Evolutionary conservation across 2,888 invertebrate genomes (phyloP), one percentile per base, ranked within the genome.

Genomic region (Ischnura elegans): DNA sequence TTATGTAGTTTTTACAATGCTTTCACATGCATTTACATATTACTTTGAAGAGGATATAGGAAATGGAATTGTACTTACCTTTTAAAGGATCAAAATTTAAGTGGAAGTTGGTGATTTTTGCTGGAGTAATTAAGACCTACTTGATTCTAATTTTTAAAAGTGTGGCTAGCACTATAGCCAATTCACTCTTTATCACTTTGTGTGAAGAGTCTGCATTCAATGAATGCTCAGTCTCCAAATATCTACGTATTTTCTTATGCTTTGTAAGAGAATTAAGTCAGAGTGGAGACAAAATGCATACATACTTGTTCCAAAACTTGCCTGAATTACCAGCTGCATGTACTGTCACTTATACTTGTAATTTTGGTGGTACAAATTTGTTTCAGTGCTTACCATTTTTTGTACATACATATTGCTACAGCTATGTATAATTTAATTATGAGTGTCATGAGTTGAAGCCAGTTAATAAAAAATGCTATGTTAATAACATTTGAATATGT

Each of bases 211-310:
- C 43, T 90, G 42, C 8, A 61, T 90, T 42, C 42, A 61, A 5
- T 61, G 43, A 51, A 43, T 42, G 4, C 42, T 36, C 42, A 87
- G 42, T 55, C 87, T 55, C 55, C 55, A 43, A 36, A 61, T 29
- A 61, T 87, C 61, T 90, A 90, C 61, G 21, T 90, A 55, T 90
- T 90, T 61, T 90, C 90, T 90, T 90, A 42, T 42, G 36, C 25
- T 3, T 10, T 90, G 90, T 90, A 90, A 90, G 90, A 90, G 66
- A 90, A 90, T 90, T 43, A 90, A 61, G 66, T 43, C 61, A 90
- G 90, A 90, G 61, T 61, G 61, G n/a, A 61, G 90, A 43, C 21
- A 43, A 42, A 42, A 29, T 21, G 5, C n/a, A n/a, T n/a, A n/a
- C n/a, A n/a, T n/a, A n/a, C n/a, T n/a, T 87, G 43, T 25, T 43